Conservation (phyloP, 2,113 vertebrate genomes). For the Trochalopteron elliotii region DNA sequence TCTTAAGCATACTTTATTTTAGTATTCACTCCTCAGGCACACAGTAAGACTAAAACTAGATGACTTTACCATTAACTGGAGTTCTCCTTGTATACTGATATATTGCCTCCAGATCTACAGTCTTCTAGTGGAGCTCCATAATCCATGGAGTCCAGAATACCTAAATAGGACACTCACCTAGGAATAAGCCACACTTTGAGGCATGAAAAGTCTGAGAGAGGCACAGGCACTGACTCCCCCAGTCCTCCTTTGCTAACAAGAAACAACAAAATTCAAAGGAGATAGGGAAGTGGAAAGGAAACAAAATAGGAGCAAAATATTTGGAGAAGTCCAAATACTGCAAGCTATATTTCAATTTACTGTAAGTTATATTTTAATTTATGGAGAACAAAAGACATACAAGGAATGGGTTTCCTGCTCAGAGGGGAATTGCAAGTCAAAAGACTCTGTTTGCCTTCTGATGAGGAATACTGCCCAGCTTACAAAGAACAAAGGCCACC, state of each 20-base stretch:
- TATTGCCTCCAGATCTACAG: neutral
- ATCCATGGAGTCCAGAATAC: neutral
- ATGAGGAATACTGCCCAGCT: neutral
- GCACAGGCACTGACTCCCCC: neutral
- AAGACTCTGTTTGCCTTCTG: neutral
- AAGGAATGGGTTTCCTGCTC: neutral
- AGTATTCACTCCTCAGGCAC: conserved; percentile 22
- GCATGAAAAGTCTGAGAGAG: neutral
- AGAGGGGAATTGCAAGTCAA: neutral
- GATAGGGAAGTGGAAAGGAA: neutral
- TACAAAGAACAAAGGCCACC: neutral
- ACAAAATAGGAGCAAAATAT: neutral
- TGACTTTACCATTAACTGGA: neutral
- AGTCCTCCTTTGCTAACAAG: neutral
- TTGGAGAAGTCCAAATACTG: neutral
- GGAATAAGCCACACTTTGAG: neutral
- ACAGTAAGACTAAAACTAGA: neutral
- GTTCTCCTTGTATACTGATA: neutral
- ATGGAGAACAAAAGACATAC: neutral
- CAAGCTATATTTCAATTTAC: neutral
- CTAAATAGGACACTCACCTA: neutral
- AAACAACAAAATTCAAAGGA: neutral
- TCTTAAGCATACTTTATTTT: conserved; percentile 14
- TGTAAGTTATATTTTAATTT: neutral
- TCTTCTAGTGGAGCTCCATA: neutral